Evolutionary conservation across 1,140 invertebrate genomes (phyloP).

Genomic region (Cotesia glomerata): DNA sequence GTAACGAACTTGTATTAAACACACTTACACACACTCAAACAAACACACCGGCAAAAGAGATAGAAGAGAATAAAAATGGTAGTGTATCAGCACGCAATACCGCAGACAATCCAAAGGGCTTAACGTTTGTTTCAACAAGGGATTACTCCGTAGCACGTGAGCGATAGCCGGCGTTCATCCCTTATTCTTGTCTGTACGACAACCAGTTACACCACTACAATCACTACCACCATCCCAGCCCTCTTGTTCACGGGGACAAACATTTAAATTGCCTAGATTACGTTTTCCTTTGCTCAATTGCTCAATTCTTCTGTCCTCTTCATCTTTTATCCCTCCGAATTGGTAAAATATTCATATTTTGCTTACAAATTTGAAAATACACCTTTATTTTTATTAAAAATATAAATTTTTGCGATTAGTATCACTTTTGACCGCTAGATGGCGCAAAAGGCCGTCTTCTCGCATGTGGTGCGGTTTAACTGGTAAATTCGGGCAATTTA

Average conservation of each 20-base stretch:
- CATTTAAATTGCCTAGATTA: slow-evolving; percentile 55
- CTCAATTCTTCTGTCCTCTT: neutral
- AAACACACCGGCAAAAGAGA: neutral
- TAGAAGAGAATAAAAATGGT: neutral
- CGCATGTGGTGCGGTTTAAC: too few species aligned
- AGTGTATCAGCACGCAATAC: slow-evolving; percentile 46
- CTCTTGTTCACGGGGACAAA: slow-evolving; percentile 39
- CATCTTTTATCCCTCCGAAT: neutral
- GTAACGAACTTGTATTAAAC: slow-evolving; percentile 1
- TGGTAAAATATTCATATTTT: too few species aligned
- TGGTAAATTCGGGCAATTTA: too few species aligned
- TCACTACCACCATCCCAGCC: neutral
- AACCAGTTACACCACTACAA: too few species aligned
- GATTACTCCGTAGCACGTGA: slow-evolving; percentile 45
- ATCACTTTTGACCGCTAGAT: too few species aligned
- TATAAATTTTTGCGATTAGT: too few species aligned
- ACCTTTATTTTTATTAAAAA: too few species aligned
- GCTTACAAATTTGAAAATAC: too few species aligned
- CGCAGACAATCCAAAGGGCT: slow-evolving; percentile 53
- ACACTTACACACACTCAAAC: neutral
- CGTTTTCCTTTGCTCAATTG: neutral
- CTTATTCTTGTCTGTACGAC: neutral
- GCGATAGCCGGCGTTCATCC: slow-evolving; percentile 31
- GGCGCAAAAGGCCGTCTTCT: too few species aligned
- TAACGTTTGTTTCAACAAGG: slow-evolving; percentile 55